phyloP scores from a whole-genome alignment of 2,113 vertebrate species.

The Oostethus manadensis region DNA sequence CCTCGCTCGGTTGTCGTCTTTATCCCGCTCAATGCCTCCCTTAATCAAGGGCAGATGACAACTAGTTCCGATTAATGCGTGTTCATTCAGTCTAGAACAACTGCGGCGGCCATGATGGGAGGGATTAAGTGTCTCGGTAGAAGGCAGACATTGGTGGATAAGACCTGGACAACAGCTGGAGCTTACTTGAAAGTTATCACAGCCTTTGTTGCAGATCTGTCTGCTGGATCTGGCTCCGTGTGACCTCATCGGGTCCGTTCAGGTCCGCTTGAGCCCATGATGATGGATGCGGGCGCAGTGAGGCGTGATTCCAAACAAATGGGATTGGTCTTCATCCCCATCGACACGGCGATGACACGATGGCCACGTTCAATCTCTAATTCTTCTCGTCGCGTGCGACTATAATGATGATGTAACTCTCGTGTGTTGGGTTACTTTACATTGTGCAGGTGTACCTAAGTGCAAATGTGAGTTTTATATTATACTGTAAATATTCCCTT shows the following conservation, averaged over 20 bases:
- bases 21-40: conserved; percentile 9
- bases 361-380: conserved; percentile 40
- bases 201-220: background rate
- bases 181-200: conserved; percentile 12
- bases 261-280: background rate
- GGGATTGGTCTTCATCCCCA: conserved; percentile 43
- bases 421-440: too few species aligned
- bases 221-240: conserved; percentile 3
- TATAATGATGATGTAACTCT: too few species aligned
- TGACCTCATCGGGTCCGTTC: background rate
- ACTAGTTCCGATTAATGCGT: too few species aligned
- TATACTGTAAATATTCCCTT: too few species aligned
- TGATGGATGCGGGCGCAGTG: conserved; percentile 1
- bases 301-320: conserved; percentile 42
- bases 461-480: too few species aligned
- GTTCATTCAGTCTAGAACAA: conserved; percentile 4
- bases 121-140: conserved; percentile 25
- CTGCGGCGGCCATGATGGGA: conserved; percentile 25
- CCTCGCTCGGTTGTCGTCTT: conserved; percentile 9
- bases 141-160: conserved; percentile 12
- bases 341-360: conserved; percentile 38
- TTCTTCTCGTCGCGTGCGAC: conserved; percentile 12
- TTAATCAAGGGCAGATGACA: background rate
- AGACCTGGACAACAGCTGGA: conserved; percentile 11
- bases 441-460: too few species aligned